phyloP scores from a whole-genome alignment of 2,888 invertebrate genomes.

The Tholera decimalis region DNA sequence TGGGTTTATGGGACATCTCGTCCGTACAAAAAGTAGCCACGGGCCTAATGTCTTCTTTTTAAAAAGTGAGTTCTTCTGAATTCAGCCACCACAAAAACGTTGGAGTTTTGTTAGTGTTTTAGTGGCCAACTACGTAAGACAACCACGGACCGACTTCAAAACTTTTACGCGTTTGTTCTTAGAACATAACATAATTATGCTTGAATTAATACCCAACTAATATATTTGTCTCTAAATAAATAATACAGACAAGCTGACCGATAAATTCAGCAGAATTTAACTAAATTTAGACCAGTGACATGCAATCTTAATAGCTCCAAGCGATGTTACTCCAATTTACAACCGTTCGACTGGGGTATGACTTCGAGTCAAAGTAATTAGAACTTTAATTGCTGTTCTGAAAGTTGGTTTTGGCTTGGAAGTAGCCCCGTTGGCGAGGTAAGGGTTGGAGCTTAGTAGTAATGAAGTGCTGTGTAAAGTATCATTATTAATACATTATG shows the following conservation, averaged over 20 bases:
- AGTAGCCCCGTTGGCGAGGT: conserved; percentile 50
- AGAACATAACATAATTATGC: no score
- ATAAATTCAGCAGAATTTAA: conserved; percentile 81
- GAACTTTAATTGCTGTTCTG: conserved; percentile 54
- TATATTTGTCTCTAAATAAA: conserved; percentile 54
- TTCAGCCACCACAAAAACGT: no score
- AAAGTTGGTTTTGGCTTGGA: conserved; percentile 59
- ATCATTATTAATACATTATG: conserved; percentile 33
- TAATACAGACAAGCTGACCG: conserved; percentile 73
- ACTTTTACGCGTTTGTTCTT: no score
- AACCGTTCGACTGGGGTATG: conserved; percentile 68
- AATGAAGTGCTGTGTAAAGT: conserved; percentile 53
- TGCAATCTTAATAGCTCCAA: conserved; percentile 86
- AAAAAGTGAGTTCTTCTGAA: no score
- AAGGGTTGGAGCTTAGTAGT: conserved; percentile 59
- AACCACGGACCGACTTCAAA: no score
- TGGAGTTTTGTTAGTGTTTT: no score
- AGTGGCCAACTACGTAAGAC: no score
- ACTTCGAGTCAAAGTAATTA: conserved; percentile 48
- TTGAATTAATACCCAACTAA: conserved; percentile 17
- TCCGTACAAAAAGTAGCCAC: no score
- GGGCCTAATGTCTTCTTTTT: no score
- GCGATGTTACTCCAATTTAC: conserved; percentile 80
- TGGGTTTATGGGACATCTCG: no score
- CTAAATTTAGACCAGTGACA: conserved; percentile 83